A percentile compares a stretch with the other conserved stretches of the same genome.
Evolutionary conservation across 2,888 invertebrate species (phyloP).

Genomic region (Parnassius apollo): DNA sequence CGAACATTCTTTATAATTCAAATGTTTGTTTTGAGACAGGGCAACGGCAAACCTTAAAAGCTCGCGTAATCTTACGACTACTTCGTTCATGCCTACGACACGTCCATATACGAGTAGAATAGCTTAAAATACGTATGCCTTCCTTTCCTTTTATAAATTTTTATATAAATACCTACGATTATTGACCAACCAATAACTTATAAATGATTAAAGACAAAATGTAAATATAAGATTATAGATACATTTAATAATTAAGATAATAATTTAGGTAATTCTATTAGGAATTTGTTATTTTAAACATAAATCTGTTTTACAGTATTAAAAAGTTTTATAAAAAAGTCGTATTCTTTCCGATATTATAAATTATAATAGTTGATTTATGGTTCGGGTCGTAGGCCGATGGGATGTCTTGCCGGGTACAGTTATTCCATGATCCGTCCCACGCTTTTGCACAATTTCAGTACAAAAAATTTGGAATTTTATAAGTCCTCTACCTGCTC

Average conservation of each 20-base stretch:
- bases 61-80: constrained; percentile 42
- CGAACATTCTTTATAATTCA: constrained; percentile 49
- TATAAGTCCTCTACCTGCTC: constrained; percentile 76
- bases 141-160: too few relatives aligned
- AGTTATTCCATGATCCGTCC: constrained; percentile 71
- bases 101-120: not conserved
- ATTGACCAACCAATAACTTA: too few relatives aligned
- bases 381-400: constrained; percentile 45
- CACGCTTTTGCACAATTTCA: constrained; percentile 77
- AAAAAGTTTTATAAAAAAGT: too few relatives aligned
- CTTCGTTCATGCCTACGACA: constrained; percentile 34
- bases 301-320: too few relatives aligned
- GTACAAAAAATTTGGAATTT: constrained; percentile 59
- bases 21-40: constrained; percentile 72
- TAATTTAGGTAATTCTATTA: too few relatives aligned
- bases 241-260: too few relatives aligned
- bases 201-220: too few relatives aligned
- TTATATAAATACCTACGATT: not conserved
- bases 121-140: too few relatives aligned
- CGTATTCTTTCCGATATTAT: too few relatives aligned
- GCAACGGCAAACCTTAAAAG: constrained; percentile 53
- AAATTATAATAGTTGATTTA: constrained; percentile 45
- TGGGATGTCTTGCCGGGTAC: constrained; percentile 57
- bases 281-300: too few relatives aligned
- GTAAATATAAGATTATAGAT: too few relatives aligned